Evolutionary conservation across 2,797 vertebrate species (phyloP).

Genomic region (Malacoraja senta): DNA sequence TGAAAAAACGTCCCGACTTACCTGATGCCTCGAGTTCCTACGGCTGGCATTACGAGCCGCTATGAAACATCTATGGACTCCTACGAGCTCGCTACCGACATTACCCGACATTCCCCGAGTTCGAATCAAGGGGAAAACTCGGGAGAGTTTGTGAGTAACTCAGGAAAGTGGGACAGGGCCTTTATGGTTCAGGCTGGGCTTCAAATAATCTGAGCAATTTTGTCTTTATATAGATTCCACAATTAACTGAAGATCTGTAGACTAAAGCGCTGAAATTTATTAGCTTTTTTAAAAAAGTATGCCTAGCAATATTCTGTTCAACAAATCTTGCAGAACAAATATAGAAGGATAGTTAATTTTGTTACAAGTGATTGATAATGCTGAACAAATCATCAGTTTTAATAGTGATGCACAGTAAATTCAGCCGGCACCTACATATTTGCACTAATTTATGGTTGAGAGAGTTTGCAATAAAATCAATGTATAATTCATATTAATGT

Average conservation of each 20-base stretch:
- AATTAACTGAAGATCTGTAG: background rate
- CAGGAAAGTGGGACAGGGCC: too few species aligned
- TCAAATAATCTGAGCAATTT: background rate
- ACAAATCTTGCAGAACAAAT: constrained; percentile 29
- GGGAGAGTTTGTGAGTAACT: too few species aligned
- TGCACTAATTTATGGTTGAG: constrained; percentile 23
- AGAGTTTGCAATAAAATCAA: background rate
- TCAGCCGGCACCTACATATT: background rate
- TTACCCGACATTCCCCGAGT: too few species aligned
- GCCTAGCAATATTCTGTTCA: background rate
- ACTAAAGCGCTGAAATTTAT: background rate
- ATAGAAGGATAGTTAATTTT: background rate
- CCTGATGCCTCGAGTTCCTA: too few species aligned
- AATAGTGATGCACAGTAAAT: background rate
- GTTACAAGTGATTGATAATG: background rate
- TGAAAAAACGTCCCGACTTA: too few species aligned
- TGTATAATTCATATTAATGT: constrained; percentile 18
- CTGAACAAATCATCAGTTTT: constrained; percentile 5
- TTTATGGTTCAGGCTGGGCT: background rate
- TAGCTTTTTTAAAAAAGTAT: background rate
- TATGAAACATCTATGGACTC: too few species aligned
- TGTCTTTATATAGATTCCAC: constrained; percentile 1
- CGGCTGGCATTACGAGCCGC: too few species aligned
- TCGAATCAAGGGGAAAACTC: too few species aligned
- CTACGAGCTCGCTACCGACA: too few species aligned